A percentile compares a stretch with the other conserved stretches of the same genome.
Evolutionary conservation across 2,888 invertebrate species (phyloP).

Genomic region (Phymatocera aterrima): DNA sequence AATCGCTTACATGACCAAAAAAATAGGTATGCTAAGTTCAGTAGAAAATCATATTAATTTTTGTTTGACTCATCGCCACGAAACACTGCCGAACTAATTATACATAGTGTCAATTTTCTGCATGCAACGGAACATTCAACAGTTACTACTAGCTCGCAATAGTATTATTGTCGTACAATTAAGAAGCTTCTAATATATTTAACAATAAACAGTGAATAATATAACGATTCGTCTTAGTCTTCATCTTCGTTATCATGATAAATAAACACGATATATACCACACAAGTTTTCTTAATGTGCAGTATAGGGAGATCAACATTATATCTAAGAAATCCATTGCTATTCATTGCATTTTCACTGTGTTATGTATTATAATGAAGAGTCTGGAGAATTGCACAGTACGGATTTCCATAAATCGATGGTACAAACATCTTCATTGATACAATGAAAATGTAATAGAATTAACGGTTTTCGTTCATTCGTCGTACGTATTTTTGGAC

Average conservation of each 20-base stretch:
- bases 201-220: constrained; percentile 34
- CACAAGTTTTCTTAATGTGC: constrained; percentile 8
- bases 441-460: constrained; percentile 15
- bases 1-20: background rate
- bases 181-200: constrained; percentile 42
- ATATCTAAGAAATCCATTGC: constrained; percentile 16
- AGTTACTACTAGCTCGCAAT: constrained; percentile 14
- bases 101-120: constrained; percentile 4
- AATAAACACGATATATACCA: constrained; percentile 34
- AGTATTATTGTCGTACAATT: constrained; percentile 45
- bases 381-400: background rate
- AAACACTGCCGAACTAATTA: background rate
- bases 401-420: background rate
- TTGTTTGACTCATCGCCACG: background rate
- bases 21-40: background rate
- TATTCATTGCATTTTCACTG: constrained; percentile 10
- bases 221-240: constrained; percentile 36
- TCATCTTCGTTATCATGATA: constrained; percentile 15
- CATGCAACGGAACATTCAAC: constrained; percentile 28
- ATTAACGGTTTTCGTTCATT: constrained; percentile 4
- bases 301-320: constrained; percentile 26
- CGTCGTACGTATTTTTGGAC: constrained; percentile 35
- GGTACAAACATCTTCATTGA: background rate
- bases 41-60: background rate
- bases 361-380: too few relatives aligned